phyloP scores from a whole-genome alignment of 2,797 vertebrate genomes.

The Danio jaintianensis region DNA sequence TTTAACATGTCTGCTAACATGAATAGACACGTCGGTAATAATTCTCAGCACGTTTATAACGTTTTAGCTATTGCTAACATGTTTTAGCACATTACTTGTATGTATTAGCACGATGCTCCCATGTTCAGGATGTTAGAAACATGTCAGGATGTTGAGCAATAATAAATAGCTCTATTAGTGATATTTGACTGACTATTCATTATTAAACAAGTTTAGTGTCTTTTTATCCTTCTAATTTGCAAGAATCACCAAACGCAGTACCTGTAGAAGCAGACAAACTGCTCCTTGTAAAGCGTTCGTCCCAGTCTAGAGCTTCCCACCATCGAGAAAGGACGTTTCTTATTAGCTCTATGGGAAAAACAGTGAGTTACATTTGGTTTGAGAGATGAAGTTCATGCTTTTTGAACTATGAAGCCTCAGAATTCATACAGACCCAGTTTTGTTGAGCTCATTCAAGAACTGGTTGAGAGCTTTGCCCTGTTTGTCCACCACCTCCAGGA shows the following conservation, averaged over 20 bases:
- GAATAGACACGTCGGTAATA: too few species aligned
- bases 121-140: too few species aligned
- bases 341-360: slow-evolving; percentile 51
- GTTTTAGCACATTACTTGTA: too few species aligned
- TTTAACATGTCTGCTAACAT: too few species aligned
- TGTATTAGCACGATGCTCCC: too few species aligned
- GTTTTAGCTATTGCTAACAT: too few species aligned
- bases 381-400: too few species aligned
- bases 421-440: slow-evolving; percentile 49
- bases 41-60: too few species aligned
- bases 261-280: slow-evolving; percentile 78
- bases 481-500: slow-evolving; percentile 75
- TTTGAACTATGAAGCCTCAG: neutral
- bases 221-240: neutral
- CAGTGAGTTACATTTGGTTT: neutral
- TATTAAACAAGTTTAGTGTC: too few species aligned
- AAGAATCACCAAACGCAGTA: slow-evolving; percentile 38
- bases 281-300: slow-evolving; percentile 73
- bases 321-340: slow-evolving; percentile 57
- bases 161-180: too few species aligned
- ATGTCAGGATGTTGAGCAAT: too few species aligned
- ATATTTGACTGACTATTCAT: too few species aligned
- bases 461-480: slow-evolving; percentile 63
- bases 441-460: slow-evolving; percentile 71
- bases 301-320: slow-evolving; percentile 68